Percentiles rank a stretch among this genome's conserved stretches.
phyloP scores from a whole-genome alignment of 2,888 invertebrate species.

The Eilema depressum region DNA sequence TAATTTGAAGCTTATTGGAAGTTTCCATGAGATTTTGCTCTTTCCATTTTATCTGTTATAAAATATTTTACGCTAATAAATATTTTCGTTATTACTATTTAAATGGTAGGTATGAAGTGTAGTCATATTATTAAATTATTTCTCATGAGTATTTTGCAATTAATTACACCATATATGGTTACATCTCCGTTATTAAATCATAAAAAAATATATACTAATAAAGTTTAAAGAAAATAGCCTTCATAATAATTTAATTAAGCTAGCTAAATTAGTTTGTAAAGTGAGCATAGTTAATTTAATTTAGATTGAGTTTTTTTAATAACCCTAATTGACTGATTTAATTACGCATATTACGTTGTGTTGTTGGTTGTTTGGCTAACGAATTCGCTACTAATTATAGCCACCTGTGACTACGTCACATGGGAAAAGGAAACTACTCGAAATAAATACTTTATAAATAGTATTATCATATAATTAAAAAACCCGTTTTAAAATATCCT shows the following conservation, averaged over 20 bases:
- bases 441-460: slow-evolving; percentile 21
- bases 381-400: slow-evolving; percentile 44
- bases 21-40: slow-evolving; percentile 38
- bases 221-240: slow-evolving; percentile 41
- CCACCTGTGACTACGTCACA: slow-evolving; percentile 33
- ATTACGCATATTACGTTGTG: slow-evolving; percentile 53
- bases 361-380: slow-evolving; percentile 45
- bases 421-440: slow-evolving; percentile 40
- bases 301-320: slow-evolving; percentile 62
- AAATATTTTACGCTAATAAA: slow-evolving; percentile 11
- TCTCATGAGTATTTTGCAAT: slow-evolving; percentile 13
- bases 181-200: slow-evolving; percentile 11
- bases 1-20: slow-evolving; percentile 48
- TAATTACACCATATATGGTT: slow-evolving; percentile 13
- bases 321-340: slow-evolving; percentile 64
- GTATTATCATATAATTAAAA: background rate
- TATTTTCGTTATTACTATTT: slow-evolving; percentile 1
- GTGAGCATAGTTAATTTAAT: slow-evolving; percentile 62
- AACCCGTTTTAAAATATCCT: background rate
- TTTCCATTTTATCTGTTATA: slow-evolving; percentile 15
- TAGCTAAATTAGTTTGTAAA: slow-evolving; percentile 62
- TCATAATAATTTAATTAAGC: slow-evolving; percentile 50
- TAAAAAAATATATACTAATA: slow-evolving; percentile 18
- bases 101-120: background rate
- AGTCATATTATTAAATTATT: background rate